Evolutionary conservation across 2,797 vertebrate genomes (phyloP), one percentile per base, ranked within the genome.

Genomic region (Spinus olivaceus): DNA sequence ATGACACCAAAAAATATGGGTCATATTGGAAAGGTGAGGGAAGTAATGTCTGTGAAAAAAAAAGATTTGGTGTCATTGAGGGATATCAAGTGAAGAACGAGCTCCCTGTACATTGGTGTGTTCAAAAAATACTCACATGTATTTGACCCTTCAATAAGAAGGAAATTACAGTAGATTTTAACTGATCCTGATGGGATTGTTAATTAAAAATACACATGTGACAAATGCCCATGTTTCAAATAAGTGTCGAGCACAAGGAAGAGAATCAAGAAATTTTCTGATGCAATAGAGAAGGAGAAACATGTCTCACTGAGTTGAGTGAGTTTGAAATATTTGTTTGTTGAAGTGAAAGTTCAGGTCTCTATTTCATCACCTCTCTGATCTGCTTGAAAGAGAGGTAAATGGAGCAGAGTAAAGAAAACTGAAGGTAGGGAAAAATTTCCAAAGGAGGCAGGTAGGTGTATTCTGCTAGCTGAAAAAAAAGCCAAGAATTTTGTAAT

Each of bases 341-440:
- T 33, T 17, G 3, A 86, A 84, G 50, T 41, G 44, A 32, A 64
- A 71, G 18, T 74, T 91, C 24, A n/a, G 27, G 19, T 20, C 23
- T 86, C 39, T 60, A 3, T 39, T 1, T 0, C 0, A 1, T 77
- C 1, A 0, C 73, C 19, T 57, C 25, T 73, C 25, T 78, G 42
- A 65, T 80, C n/a, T 50, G 20, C 23, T 61, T 71, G 42, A 56
- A 66, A 49, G 74, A 56, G 14, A 67, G 16, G 4, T 35, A 50
- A 81, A 61, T 51, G 12, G 14, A 86, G 22, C 27, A 37, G 25
- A 61, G 39, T 23, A 70, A 78, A 74, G 56, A 42, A 90, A 88
- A 51, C 13, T 77, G 44, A 70, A 89, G 46, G 32, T 44, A 81
- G 37, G 60, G 33, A 44, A 44, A 63, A 3, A 6, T 79, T 82